Conservation (phyloP, 2,888 invertebrate species). For the Hemicrepidius hirtus region DNA sequence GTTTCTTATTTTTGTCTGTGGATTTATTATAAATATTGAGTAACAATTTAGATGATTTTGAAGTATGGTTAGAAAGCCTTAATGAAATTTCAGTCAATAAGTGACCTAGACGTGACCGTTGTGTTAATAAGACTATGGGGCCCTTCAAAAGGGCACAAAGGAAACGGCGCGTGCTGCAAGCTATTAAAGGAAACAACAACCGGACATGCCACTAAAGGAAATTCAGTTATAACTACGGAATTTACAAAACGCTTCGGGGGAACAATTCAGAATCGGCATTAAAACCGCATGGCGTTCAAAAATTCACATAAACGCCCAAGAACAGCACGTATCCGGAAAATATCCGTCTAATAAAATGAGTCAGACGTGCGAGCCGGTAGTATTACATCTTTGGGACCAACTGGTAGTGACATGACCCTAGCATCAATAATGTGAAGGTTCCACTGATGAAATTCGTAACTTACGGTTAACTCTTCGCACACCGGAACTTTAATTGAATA, state of each 20-base stretch:
- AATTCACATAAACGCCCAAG: constrained; percentile 25
- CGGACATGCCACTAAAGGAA: constrained; percentile 16
- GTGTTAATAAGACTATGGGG: constrained; percentile 8
- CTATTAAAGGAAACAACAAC: constrained; percentile 20
- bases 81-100: constrained; percentile 25
- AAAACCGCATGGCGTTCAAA: constrained; percentile 24
- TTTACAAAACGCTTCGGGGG: constrained; percentile 5
- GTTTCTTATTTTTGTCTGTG: background rate
- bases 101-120: constrained; percentile 17
- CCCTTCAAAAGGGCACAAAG: constrained; percentile 15
- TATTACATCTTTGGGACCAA: constrained; percentile 20
- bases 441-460: constrained; percentile 27
- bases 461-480: constrained; percentile 23
- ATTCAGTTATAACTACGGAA: constrained; percentile 6
- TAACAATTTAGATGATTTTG: background rate
- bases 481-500: constrained; percentile 32
- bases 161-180: constrained; percentile 13
- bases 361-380: constrained; percentile 17
- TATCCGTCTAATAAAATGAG: constrained; percentile 28
- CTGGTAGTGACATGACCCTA: constrained; percentile 22
- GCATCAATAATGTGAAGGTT: constrained; percentile 29
- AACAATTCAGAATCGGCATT: constrained; percentile 3
- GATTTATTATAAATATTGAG: background rate
- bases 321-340: constrained; percentile 27
- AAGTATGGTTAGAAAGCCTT: background rate